A percentile compares a stretch with the other conserved stretches of the same genome.
Conservation (phyloP, 1,140 invertebrate species). For the Babylonia areolata region DNA sequence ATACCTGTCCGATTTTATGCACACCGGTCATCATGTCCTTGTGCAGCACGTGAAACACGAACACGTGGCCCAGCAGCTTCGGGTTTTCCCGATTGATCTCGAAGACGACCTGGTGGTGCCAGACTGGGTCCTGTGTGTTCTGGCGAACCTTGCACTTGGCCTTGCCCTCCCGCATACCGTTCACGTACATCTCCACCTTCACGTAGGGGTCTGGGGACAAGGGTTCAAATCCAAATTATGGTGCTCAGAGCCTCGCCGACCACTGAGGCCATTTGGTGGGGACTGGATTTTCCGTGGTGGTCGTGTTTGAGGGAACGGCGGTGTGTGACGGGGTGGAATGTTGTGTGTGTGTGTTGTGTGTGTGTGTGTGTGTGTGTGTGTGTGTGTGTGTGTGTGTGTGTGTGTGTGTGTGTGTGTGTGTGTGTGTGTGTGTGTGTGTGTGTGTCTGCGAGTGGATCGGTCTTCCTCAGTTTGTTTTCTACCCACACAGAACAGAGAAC, state of each 20-base stretch:
- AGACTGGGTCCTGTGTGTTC: slow-evolving; percentile 71
- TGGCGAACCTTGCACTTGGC: slow-evolving; percentile 71
- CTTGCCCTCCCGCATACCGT: slow-evolving; percentile 69
- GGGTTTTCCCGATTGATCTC: slow-evolving; percentile 73
- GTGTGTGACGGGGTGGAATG: neutral
- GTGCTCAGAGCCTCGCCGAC: too few relatives aligned
- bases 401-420: neutral
- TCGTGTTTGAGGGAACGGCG: neutral
- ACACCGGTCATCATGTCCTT: slow-evolving; percentile 74
- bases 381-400: neutral
- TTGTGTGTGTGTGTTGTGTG: neutral
- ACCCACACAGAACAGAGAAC: too few relatives aligned
- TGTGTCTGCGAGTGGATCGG: too few relatives aligned
- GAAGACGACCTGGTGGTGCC: slow-evolving; percentile 71
- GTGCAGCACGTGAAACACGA: slow-evolving; percentile 71
- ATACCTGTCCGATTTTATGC: slow-evolving; percentile 71
- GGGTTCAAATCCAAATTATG: too few relatives aligned
- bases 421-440: neutral
- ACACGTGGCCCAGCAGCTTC: slow-evolving; percentile 70
- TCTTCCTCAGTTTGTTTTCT: too few relatives aligned
- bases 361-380: neutral
- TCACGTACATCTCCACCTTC: slow-evolving; percentile 73
- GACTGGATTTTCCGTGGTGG: too few relatives aligned
- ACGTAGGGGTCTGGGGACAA: slow-evolving; percentile 66
- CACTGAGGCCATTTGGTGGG: neutral